Percentiles rank a stretch among this genome's conserved stretches.
phyloP scores from a whole-genome alignment of 2,888 invertebrate genomes.

The Hemithea aestivaria region DNA sequence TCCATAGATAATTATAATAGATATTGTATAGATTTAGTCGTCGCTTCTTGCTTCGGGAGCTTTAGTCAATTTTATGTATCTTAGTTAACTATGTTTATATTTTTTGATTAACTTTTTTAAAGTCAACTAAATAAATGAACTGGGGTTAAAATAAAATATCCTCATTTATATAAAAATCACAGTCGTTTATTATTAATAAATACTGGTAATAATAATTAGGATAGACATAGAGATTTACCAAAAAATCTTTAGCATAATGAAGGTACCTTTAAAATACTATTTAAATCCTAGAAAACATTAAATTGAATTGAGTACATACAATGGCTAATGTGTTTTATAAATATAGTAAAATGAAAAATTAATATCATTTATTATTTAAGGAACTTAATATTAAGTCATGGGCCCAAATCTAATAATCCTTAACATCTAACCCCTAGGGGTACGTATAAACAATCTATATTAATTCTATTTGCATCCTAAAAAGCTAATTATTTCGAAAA shows the following conservation, averaged over 20 bases:
- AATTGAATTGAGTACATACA: constrained; percentile 51
- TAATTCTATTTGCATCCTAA: constrained; percentile 57
- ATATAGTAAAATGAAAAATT: constrained; percentile 27
- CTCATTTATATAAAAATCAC: constrained; percentile 69
- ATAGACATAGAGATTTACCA: constrained; percentile 73
- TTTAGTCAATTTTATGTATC: too few species aligned
- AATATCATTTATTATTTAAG: constrained; percentile 40
- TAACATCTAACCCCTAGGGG: constrained; percentile 53
- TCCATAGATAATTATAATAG: too few species aligned
- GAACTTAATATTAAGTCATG: constrained; percentile 76
- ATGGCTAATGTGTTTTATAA: constrained; percentile 28
- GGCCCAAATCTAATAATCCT: constrained; percentile 73
- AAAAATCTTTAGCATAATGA: constrained; percentile 68
- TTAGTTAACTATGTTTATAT: too few species aligned
- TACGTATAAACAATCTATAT: constrained; percentile 65
- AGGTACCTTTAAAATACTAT: constrained; percentile 54
- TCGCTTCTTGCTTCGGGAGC: too few species aligned
- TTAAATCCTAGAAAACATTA: constrained; percentile 53
- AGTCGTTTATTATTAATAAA: constrained; percentile 68
- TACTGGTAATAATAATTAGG: constrained; percentile 69
- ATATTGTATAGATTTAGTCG: too few species aligned
- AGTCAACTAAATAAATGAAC: constrained; percentile 5
- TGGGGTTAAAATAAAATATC: constrained; percentile 13
- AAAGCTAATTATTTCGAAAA: constrained; percentile 70
- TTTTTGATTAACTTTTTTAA: too few species aligned